Conservation (phyloP, 2,797 vertebrate species). For the Sarcoramphus papa region DNA sequence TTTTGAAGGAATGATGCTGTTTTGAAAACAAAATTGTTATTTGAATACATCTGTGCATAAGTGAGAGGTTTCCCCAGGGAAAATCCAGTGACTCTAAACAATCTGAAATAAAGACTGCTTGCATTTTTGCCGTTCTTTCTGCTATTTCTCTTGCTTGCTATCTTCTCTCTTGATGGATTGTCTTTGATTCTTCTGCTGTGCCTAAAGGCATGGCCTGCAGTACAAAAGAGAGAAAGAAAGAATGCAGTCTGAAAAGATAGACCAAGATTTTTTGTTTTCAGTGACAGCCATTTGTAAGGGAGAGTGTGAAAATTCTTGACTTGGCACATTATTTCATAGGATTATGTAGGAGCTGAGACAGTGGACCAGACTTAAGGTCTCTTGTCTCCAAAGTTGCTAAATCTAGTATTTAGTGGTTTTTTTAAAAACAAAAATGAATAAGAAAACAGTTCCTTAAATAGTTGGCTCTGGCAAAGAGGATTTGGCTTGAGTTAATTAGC, state of each 20-base stretch:
- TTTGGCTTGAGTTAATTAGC: slow-evolving; percentile 7
- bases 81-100: background rate
- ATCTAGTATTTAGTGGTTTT: background rate
- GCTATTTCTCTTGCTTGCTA: slow-evolving; percentile 19
- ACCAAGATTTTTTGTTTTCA: slow-evolving; percentile 18
- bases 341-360: background rate
- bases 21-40: background rate
- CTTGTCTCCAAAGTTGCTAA: background rate
- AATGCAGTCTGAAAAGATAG: slow-evolving; percentile 52
- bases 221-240: slow-evolving; percentile 16
- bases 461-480: background rate
- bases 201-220: slow-evolving; percentile 50
- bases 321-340: background rate
- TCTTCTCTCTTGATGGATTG: slow-evolving; percentile 45
- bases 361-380: background rate
- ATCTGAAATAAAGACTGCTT: background rate
- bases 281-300: slow-evolving; percentile 24
- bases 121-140: slow-evolving; percentile 49
- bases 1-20: background rate
- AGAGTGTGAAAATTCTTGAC: slow-evolving; percentile 41
- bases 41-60: background rate
- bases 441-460: background rate
- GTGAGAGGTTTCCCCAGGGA: slow-evolving; percentile 36
- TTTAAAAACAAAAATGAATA: background rate
- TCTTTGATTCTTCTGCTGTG: slow-evolving; percentile 40